These are phyloP conservation scores for Heliothis peltigera DNA, from an alignment of 2,888 invertebrate species.

Conservation along the genomic window DNA sequence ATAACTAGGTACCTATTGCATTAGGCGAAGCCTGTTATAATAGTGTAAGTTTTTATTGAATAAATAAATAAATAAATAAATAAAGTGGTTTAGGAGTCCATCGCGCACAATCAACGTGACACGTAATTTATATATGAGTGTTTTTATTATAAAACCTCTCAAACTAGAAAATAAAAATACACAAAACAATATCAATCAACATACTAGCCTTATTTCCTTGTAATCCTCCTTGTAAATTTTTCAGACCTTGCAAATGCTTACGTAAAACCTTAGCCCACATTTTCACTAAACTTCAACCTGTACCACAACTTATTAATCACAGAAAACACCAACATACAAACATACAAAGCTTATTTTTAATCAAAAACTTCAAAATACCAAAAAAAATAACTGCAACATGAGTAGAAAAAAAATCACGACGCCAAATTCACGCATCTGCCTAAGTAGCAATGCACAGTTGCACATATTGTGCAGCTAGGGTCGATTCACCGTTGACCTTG, in stretches of 20 bases:
- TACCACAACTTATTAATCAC: background rate
- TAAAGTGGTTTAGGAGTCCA: too few species aligned
- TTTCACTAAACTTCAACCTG: background rate
- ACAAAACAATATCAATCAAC: conserved; percentile 16
- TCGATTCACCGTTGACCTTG: conserved; percentile 72
- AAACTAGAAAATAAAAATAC: conserved; percentile 9
- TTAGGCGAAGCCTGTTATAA: too few species aligned
- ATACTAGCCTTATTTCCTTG: conserved; percentile 30
- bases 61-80: too few species aligned
- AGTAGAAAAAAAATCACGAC: background rate
- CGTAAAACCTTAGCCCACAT: conserved; percentile 43
- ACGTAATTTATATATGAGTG: too few species aligned
- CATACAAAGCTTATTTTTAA: background rate
- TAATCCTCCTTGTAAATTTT: conserved; percentile 12
- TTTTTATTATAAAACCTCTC: background rate
- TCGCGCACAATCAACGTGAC: too few species aligned
- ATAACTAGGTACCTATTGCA: too few species aligned
- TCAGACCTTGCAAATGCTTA: conserved; percentile 19
- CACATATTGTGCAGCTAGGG: conserved; percentile 25
- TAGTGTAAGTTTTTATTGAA: too few species aligned
- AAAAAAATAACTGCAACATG: background rate
- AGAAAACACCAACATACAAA: too few species aligned
- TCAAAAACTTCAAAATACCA: background rate
- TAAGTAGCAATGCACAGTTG: conserved; percentile 22
- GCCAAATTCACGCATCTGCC: conserved; percentile 1